Base-by-base conservation (phyloP, 2,888 invertebrate genomes). In the Folsomia candida region DNA sequence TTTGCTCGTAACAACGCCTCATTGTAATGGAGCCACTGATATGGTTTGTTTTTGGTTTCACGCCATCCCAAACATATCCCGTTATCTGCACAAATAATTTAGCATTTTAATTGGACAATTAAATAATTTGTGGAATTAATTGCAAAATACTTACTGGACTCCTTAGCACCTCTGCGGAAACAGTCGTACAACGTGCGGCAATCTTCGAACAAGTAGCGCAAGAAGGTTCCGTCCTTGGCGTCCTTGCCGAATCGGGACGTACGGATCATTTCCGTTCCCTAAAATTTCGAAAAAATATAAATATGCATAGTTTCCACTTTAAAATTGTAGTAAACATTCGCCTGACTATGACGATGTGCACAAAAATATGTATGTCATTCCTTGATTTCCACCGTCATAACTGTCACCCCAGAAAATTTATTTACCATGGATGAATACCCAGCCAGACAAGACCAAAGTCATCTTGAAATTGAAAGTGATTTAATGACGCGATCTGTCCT, bases 51-150 rank as follows among this genome's bases (percentile, higher is more conserved):
- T 80, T 91, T 88, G 69, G 89, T 90, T 79, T 94, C 93, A 74
- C 95, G 88, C 92, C 93, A 94, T 69, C 97, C 97, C 73, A 96
- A 87, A 83, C 94, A 94, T 74, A 90, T 91, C 64, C 93, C 94
- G 86, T 94, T 93, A 86, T 94, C 92, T 91, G 84, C 67, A 69
- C 4, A 59, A 27, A 63, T n/a, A 62, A 20, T 51, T 29, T 28
- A 26, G 29, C 51, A 68, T 24, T 37, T 14, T 60, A 58, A 66
- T 29, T 24, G 59, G 20, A 18, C 6, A 54, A 14, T 24, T 3
- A 59, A 24, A 58, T 37, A 18, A 11, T 62, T 2, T 28, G 25
- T 9, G 11, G 27, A 9, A 27, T 20, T 26, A 24, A 26, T n/a
- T n/a, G n/a, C 22, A 58, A 57, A 37, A 51, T 51, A 6, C 89